Conservation (phyloP, 2,113 vertebrate genomes). For the rat (Rattus norvegicus) region GRCr8 NC_086020.1:58726001-58726500, state of each 20-base stretch:
- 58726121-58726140: constrained; percentile 73
- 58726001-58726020: constrained; percentile 36
- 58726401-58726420: constrained; percentile 52
- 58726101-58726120: constrained; percentile 76
- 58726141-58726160: constrained; percentile 64
- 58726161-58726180: constrained; percentile 60
- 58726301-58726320: neutral
- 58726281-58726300: constrained; percentile 28
- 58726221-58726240: constrained; percentile 52
- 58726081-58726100: constrained; percentile 66
- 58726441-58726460: neutral
- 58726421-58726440: neutral
- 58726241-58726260: constrained; percentile 60
- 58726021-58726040: constrained; percentile 27
- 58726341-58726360: neutral
- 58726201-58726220: constrained; percentile 55
- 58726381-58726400: neutral
- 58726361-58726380: neutral
- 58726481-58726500: constrained; percentile 9
- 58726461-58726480: constrained; percentile 47
- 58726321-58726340: constrained; percentile 4
- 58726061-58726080: constrained; percentile 66
- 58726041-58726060: constrained; percentile 75
- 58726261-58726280: constrained; percentile 47
- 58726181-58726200: constrained; percentile 31